phyloP scores from a whole-genome alignment of 64 coral and sea anemone species.

The Montipora capricornis region DNA sequence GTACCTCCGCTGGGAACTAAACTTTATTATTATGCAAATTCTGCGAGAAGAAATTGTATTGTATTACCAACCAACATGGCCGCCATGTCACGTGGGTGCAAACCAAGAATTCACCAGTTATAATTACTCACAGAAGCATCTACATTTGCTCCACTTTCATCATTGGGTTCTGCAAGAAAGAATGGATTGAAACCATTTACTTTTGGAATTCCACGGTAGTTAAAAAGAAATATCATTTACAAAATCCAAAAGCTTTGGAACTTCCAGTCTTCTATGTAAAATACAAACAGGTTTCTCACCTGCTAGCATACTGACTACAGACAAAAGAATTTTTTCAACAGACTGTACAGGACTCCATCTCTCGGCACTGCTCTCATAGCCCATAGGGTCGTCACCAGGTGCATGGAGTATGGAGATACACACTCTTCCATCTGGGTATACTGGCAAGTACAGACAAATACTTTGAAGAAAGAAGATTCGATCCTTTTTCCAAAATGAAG shows the following conservation, averaged over 20 bases:
- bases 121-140: constrained; percentile 92
- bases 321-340: constrained; percentile 97
- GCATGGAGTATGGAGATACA: constrained; percentile 99
- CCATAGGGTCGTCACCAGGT: constrained; percentile 99
- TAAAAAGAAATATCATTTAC: no score
- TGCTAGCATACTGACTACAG: constrained; percentile 98
- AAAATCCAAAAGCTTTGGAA: neutral
- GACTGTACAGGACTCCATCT: constrained; percentile 99
- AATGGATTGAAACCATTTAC: neutral
- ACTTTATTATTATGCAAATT: no score
- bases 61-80: no score
- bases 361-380: constrained; percentile 98
- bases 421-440: constrained; percentile 96
- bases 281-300: constrained; percentile 42
- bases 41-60: no score
- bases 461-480: no score
- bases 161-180: constrained; percentile 85
- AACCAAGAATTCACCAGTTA: neutral
- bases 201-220: no score
- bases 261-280: neutral
- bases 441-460: constrained; percentile 15
- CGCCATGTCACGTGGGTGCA: no score
- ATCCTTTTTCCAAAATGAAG: no score
- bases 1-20: no score
- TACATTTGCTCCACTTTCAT: constrained; percentile 99